These are phyloP conservation scores for Suillia variegata DNA, from an alignment of 2,888 invertebrate species.

Conservation along the genomic window DNA sequence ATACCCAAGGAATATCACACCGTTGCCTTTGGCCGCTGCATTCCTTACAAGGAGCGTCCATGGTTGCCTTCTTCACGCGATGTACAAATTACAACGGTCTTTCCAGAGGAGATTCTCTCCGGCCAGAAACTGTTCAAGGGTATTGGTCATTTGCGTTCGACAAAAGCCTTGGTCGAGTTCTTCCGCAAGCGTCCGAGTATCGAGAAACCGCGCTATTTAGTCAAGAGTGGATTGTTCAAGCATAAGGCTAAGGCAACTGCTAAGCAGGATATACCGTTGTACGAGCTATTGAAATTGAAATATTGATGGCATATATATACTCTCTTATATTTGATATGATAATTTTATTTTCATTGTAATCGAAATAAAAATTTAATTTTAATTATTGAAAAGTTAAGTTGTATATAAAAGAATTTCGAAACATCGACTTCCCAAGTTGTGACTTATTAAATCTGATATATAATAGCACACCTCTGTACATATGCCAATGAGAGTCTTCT, in stretches of 20 bases:
- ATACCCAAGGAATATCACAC: conserved; percentile 36
- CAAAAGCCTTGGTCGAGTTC: conserved; percentile 50
- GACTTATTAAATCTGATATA: no score
- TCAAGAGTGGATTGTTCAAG: conserved; percentile 48
- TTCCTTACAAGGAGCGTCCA: conserved; percentile 49
- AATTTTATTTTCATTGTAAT: background rate
- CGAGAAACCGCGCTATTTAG: conserved; percentile 49
- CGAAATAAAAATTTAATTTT: conserved; percentile 2
- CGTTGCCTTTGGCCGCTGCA: conserved; percentile 57
- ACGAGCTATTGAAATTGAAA: conserved; percentile 51
- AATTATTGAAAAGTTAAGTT: no score
- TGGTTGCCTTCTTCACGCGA: conserved; percentile 44
- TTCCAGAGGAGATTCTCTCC: conserved; percentile 52
- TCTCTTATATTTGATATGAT: no score
- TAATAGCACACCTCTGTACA: no score
- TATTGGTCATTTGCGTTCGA: conserved; percentile 57
- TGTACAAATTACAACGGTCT: conserved; percentile 50
- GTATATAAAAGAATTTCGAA: no score
- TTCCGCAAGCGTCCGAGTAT: conserved; percentile 48
- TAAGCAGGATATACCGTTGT: conserved; percentile 47
- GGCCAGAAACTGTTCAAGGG: conserved; percentile 57
- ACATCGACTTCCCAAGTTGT: no score
- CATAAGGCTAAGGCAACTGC: conserved; percentile 31
- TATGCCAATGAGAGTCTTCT: no score
- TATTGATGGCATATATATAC: conserved; percentile 37